A percentile compares a stretch with the other conserved stretches of the same genome.
These are phyloP conservation scores for Hippocampus mohnikei DNA, from an alignment of 2,113 vertebrate species.

Conservation along the genomic window DNA sequence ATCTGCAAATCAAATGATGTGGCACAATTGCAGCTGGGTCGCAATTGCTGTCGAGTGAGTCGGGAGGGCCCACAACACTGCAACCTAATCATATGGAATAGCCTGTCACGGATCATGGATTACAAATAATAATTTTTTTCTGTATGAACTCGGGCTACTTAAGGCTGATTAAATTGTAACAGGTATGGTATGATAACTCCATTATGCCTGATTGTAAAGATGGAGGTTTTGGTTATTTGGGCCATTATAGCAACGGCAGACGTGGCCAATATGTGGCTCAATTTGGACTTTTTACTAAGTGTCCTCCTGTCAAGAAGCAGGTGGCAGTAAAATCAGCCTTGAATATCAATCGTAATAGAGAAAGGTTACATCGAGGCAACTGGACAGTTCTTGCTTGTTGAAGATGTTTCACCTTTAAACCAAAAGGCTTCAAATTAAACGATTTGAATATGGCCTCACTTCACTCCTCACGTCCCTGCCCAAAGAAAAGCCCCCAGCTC, in stretches of 20 bases:
- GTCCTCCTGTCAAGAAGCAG: neutral
- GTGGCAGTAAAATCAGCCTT: neutral
- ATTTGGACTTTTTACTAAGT: neutral
- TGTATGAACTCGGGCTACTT: neutral
- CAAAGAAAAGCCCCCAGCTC: too few species aligned
- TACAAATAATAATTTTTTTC: slow-evolving; percentile 1
- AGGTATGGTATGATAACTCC: neutral
- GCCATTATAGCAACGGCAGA: neutral
- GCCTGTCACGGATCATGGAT: slow-evolving; percentile 5
- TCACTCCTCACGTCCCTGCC: too few species aligned
- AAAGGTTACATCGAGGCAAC: neutral
- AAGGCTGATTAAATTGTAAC: slow-evolving; percentile 6
- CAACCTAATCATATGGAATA: slow-evolving; percentile 2
- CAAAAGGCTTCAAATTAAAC: neutral
- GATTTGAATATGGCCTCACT: too few species aligned
- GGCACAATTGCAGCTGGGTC: slow-evolving; percentile 6
- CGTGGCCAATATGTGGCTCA: neutral
- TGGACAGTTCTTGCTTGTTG: neutral
- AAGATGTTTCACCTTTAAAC: neutral
- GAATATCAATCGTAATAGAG: neutral
- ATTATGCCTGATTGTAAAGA: neutral
- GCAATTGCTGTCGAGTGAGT: neutral
- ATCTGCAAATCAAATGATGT: slow-evolving; percentile 7
- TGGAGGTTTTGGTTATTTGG: neutral
- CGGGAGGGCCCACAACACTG: neutral